Conservation (phyloP, 2,888 invertebrate genomes). For the Agonopterix alstromeriana region DNA sequence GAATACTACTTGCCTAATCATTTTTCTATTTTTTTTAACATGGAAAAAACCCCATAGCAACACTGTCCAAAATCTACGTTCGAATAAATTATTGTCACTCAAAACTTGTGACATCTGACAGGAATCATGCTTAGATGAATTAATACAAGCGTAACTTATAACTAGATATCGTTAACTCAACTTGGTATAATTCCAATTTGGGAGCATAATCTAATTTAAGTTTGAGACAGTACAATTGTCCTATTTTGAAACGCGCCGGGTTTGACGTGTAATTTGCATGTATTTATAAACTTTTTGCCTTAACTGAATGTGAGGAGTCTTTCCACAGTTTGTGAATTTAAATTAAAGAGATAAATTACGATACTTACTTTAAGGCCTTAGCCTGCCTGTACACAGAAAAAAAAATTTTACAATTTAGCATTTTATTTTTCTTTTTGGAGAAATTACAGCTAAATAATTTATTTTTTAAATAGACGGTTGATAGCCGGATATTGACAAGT, state of each 20-base stretch:
- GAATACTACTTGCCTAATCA: background rate
- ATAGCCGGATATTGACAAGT: too few species aligned
- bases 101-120: conserved; percentile 1
- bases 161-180: conserved; percentile 31
- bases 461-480: too few species aligned
- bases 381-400: too few species aligned
- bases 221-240: conserved; percentile 20
- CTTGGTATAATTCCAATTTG: conserved; percentile 34
- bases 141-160: conserved; percentile 18
- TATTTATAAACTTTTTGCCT: conserved; percentile 27
- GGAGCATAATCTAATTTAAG: conserved; percentile 34
- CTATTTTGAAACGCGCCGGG: conserved; percentile 9
- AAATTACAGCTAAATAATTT: too few species aligned
- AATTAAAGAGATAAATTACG: too few species aligned
- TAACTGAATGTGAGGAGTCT: too few species aligned
- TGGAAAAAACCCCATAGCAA: background rate
- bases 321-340: too few species aligned
- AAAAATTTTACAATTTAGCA: too few species aligned
- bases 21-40: background rate
- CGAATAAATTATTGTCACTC: background rate
- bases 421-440: too few species aligned
- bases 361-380: too few species aligned
- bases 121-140: conserved; percentile 4
- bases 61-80: background rate
- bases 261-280: conserved; percentile 34